Evolutionary conservation across 2,888 invertebrate species (phyloP).

Genomic region (Brenthis hecate): DNA sequence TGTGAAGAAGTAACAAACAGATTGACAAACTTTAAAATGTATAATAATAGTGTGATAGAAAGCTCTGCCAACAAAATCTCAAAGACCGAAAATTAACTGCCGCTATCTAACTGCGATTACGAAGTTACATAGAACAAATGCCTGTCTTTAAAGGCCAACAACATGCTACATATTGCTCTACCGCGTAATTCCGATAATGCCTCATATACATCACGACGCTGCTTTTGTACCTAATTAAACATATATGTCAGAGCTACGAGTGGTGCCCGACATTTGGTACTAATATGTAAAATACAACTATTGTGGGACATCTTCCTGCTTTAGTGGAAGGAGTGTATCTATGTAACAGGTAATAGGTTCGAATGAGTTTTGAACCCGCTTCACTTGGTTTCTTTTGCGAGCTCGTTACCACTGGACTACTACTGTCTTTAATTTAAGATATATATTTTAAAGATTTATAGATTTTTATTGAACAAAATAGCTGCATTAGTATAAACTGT

Average conservation of each 20-base stretch:
- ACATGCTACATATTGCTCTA: constrained; percentile 58
- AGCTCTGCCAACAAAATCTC: constrained; percentile 4
- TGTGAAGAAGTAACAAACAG: too few relatives aligned
- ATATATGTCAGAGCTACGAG: not conserved
- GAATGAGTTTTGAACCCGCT: too few relatives aligned
- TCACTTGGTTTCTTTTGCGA: too few relatives aligned
- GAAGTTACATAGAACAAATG: constrained; percentile 27
- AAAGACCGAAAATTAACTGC: constrained; percentile 35
- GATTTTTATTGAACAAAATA: too few relatives aligned
- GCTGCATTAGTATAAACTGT: too few relatives aligned
- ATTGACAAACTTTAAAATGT: too few relatives aligned
- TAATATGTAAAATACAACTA: not conserved
- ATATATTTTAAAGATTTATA: too few relatives aligned
- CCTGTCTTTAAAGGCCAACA: constrained; percentile 38
- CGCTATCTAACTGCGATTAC: constrained; percentile 23
- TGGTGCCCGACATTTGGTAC: not conserved
- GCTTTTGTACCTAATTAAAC: constrained; percentile 14
- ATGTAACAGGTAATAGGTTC: too few relatives aligned
- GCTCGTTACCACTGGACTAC: too few relatives aligned
- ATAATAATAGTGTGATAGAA: not conserved
- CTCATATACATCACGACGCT: constrained; percentile 63
- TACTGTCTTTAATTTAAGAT: too few relatives aligned
- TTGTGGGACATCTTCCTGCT: not conserved
- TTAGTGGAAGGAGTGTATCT: too few relatives aligned
- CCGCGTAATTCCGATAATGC: constrained; percentile 72